phyloP scores from a whole-genome alignment of 1,140 invertebrate genomes.

The Coenobita brevimanus region DNA sequence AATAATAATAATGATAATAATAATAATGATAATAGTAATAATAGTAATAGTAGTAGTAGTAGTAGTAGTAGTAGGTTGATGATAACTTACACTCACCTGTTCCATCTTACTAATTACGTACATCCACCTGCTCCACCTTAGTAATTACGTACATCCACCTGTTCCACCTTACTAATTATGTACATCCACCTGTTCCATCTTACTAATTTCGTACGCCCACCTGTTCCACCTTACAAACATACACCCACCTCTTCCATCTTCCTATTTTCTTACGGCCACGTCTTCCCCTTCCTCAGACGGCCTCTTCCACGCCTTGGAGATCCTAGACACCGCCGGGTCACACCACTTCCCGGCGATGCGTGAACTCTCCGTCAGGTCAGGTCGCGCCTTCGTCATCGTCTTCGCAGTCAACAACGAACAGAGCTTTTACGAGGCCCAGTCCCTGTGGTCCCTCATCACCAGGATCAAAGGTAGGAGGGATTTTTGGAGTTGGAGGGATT shows the following conservation, averaged over 20 bases:
- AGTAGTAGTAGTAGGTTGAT: too few species aligned
- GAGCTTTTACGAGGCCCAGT: slow-evolving; percentile 71
- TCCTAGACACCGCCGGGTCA: slow-evolving; percentile 73
- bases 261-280: too few species aligned
- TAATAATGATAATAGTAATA: too few species aligned
- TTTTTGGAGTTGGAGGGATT: background rate
- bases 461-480: slow-evolving; percentile 70
- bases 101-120: background rate
- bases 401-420: slow-evolving; percentile 72
- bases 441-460: slow-evolving; percentile 69
- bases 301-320: slow-evolving; percentile 72
- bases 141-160: background rate
- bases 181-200: background rate
- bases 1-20: too few species aligned
- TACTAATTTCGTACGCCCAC: background rate
- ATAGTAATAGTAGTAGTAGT: too few species aligned
- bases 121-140: background rate
- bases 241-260: too few species aligned
- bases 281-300: too few species aligned
- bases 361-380: slow-evolving; percentile 72
- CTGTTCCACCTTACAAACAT: background rate
- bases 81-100: background rate
- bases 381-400: slow-evolving; percentile 72
- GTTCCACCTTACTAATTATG: background rate
- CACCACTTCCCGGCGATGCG: slow-evolving; percentile 74